phyloP scores from a whole-genome alignment of 2,888 invertebrate genomes.

The Pocota personata region DNA sequence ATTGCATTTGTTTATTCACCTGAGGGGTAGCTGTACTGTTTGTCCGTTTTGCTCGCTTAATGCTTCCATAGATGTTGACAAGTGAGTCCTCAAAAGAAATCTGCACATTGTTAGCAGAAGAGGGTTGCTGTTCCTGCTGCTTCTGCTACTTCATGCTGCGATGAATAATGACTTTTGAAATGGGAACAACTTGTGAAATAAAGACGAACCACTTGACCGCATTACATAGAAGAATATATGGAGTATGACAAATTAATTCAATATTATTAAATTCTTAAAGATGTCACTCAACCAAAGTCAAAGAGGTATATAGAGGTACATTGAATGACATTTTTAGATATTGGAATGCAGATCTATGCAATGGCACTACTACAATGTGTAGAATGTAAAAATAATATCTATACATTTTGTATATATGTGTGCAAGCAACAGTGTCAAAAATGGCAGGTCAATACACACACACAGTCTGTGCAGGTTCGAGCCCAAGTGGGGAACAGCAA shows the following conservation, averaged over 20 bases:
- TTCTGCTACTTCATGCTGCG: slow-evolving; percentile 14
- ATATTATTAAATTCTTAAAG: not conserved
- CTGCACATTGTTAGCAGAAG: slow-evolving; percentile 46
- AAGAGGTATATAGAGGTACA: not conserved
- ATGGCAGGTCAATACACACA: too few species aligned
- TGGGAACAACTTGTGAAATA: slow-evolving; percentile 37
- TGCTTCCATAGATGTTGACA: slow-evolving; percentile 46
- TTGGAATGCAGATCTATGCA: too few species aligned
- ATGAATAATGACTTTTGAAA: slow-evolving; percentile 36
- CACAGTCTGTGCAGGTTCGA: too few species aligned
- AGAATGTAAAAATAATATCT: too few species aligned
- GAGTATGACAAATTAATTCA: slow-evolving; percentile 22
- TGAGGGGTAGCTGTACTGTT: slow-evolving; percentile 55
- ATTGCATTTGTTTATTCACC: slow-evolving; percentile 62
- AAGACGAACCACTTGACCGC: slow-evolving; percentile 62
- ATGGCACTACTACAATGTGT: too few species aligned
- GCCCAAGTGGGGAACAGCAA: too few species aligned
- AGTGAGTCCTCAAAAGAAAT: slow-evolving; percentile 57
- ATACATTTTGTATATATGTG: too few species aligned
- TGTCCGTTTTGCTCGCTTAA: slow-evolving; percentile 10
- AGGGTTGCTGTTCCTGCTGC: slow-evolving; percentile 33
- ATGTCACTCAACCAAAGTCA: not conserved
- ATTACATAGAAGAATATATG: slow-evolving; percentile 42
- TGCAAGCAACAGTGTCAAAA: too few species aligned
- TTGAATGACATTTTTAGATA: too few species aligned